Percentiles rank a stretch among this genome's conserved stretches.
Conservation (phyloP, 2,113 vertebrate species). For the Paraplagusia blochii region DNA sequence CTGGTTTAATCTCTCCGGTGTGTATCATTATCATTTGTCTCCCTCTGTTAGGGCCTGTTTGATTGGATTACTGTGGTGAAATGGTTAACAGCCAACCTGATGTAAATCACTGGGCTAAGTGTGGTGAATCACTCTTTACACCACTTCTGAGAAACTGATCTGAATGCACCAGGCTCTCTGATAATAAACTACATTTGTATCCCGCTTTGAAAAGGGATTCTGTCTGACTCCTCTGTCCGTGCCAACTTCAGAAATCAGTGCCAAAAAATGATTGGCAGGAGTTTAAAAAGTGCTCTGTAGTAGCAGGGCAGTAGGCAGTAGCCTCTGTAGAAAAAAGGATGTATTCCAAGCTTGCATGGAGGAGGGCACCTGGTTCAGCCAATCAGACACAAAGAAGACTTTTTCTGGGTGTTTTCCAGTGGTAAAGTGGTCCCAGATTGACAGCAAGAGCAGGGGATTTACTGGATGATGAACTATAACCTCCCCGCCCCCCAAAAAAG, state of each 20-base stretch:
- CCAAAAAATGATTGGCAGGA: slow-evolving; percentile 21
- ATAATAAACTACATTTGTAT: neutral
- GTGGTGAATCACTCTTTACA: slow-evolving; percentile 5
- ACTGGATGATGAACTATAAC: slow-evolving; percentile 4
- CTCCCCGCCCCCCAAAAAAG: too few relatives aligned
- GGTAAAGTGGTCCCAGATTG: slow-evolving; percentile 47
- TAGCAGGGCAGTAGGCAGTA: slow-evolving; percentile 25
- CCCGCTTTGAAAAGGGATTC: neutral
- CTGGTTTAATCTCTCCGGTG: too few relatives aligned
- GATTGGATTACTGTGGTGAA: slow-evolving; percentile 15
- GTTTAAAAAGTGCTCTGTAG: slow-evolving; percentile 14
- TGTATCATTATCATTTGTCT: neutral
- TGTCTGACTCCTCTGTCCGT: neutral
- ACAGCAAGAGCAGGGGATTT: slow-evolving; percentile 34
- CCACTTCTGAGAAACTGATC: neutral
- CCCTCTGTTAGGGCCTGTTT: slow-evolving; percentile 4
- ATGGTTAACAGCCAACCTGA: neutral
- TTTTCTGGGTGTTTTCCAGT: slow-evolving; percentile 52
- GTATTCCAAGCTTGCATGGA: slow-evolving; percentile 16
- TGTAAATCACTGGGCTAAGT: neutral
- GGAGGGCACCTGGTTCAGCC: slow-evolving; percentile 47
- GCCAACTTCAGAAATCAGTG: slow-evolving; percentile 10
- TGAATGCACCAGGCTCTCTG: neutral
- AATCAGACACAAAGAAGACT: slow-evolving; percentile 31
- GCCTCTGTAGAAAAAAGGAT: neutral